Conservation (phyloP, 2,888 invertebrate genomes). For the Dusona sp. region DNA sequence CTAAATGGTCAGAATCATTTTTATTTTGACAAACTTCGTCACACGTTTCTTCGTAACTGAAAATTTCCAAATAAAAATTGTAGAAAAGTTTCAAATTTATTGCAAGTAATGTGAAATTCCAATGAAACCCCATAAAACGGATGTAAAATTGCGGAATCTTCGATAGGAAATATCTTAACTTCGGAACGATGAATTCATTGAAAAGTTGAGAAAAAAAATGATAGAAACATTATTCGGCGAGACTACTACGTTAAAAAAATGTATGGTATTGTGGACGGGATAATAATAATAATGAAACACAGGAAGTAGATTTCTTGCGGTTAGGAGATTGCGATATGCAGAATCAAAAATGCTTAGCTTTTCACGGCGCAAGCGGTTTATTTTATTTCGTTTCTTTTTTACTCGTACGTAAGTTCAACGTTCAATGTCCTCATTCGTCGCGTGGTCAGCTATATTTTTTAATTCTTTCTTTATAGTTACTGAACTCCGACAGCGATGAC, state of each 20-base stretch:
- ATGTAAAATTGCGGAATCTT: no score
- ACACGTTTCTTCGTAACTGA: background rate
- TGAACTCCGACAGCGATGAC: background rate
- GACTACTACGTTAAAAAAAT: background rate
- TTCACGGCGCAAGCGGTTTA: slow-evolving; percentile 7
- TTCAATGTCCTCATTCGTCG: slow-evolving; percentile 30
- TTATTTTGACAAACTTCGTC: background rate
- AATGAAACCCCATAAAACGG: no score
- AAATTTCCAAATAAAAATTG: background rate
- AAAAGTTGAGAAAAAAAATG: background rate
- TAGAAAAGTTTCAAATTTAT: no score
- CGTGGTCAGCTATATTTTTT: background rate
- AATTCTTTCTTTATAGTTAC: background rate
- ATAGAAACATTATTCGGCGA: background rate
- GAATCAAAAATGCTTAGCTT: slow-evolving; percentile 27
- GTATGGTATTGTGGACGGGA: background rate
- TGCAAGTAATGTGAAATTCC: no score
- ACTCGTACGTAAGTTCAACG: slow-evolving; percentile 20
- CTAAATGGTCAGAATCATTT: background rate
- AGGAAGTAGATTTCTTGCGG: slow-evolving; percentile 25
- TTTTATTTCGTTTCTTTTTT: slow-evolving; percentile 14
- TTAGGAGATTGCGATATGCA: slow-evolving; percentile 18
- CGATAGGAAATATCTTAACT: no score
- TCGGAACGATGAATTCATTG: no score
- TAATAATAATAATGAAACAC: background rate